phyloP scores from a whole-genome alignment of 2,888 invertebrate genomes.

The Opisthograptis luteolata region DNA sequence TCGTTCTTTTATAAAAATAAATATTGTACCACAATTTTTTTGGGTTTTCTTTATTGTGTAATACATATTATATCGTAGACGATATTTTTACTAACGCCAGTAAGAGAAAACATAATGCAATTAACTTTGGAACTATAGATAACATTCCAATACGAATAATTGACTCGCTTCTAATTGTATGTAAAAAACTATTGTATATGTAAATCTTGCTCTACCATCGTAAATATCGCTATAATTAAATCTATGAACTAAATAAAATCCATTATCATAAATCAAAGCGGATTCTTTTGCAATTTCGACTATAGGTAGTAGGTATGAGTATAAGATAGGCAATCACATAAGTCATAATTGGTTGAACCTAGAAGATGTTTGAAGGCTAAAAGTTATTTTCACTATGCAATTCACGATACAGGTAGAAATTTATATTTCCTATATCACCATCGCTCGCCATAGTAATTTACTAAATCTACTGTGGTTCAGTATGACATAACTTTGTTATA shows the following conservation, averaged over 20 bases:
- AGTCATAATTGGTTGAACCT: constrained; percentile 1
- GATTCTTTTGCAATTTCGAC: constrained; percentile 3
- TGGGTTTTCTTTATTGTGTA: too few relatives aligned
- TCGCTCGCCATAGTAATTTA: too few relatives aligned
- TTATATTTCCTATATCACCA: too few relatives aligned
- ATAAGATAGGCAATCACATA: constrained; percentile 12
- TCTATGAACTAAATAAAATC: constrained; percentile 12
- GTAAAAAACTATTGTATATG: constrained; percentile 6
- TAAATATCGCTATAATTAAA: constrained; percentile 18
- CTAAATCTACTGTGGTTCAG: too few relatives aligned
- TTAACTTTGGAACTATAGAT: not conserved
- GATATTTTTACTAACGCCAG: too few relatives aligned
- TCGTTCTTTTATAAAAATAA: not conserved
- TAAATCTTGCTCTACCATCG: constrained; percentile 6
- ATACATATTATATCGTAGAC: too few relatives aligned
- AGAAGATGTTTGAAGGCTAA: constrained; percentile 1
- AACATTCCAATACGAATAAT: constrained; percentile 4
- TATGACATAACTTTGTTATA: too few relatives aligned
- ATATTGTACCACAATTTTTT: too few relatives aligned
- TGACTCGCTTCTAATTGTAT: constrained; percentile 10
- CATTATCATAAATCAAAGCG: constrained; percentile 18
- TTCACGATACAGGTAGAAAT: too few relatives aligned
- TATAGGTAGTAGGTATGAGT: constrained; percentile 2
- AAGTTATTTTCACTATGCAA: not conserved
- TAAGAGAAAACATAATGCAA: not conserved